Evolutionary conservation across 2,888 invertebrate genomes (phyloP).

Genomic region (Spisula solida): DNA sequence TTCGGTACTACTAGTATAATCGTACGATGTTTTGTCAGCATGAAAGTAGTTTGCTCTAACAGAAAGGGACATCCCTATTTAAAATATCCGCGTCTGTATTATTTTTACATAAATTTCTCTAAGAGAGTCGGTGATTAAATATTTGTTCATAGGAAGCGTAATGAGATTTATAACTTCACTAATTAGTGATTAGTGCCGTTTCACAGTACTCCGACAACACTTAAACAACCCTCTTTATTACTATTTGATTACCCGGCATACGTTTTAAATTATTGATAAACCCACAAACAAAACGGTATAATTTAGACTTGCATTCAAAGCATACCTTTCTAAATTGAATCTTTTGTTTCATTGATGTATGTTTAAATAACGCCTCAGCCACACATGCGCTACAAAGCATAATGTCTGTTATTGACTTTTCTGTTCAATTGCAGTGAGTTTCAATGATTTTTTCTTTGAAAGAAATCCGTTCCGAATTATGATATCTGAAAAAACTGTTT

Average conservation of each 20-base stretch:
- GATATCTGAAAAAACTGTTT: too few species aligned
- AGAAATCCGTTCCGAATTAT: too few species aligned
- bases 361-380: too few species aligned
- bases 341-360: neutral
- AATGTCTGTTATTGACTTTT: too few species aligned
- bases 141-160: neutral
- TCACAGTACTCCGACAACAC: constrained; percentile 14
- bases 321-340: neutral
- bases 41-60: neutral
- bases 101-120: neutral
- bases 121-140: neutral
- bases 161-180: constrained; percentile 11
- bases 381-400: too few species aligned
- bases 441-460: too few species aligned
- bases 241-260: constrained; percentile 1
- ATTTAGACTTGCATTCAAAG: neutral
- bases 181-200: neutral
- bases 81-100: neutral
- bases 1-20: neutral
- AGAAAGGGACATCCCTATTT: neutral
- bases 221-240: constrained; percentile 27
- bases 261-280: constrained; percentile 42
- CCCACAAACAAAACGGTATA: neutral
- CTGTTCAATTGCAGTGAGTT: too few species aligned
- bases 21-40: neutral